phyloP scores from a whole-genome alignment of 2,888 invertebrate species.

The Hetaerina titia region DNA sequence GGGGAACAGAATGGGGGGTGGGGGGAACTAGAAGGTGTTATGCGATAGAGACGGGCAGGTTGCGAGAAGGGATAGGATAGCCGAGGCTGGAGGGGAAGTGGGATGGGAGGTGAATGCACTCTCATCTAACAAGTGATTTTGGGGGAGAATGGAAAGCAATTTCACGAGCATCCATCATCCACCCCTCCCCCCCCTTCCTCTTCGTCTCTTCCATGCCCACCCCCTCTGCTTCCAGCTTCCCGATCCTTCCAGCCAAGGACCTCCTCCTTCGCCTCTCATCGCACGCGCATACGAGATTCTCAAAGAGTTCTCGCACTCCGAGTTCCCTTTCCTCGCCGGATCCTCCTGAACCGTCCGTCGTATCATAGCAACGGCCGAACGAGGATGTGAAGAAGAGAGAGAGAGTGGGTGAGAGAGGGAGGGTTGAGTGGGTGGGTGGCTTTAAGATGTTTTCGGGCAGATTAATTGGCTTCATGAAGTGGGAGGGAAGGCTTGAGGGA shows the following conservation, averaged over 20 bases:
- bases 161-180: constrained; percentile 57
- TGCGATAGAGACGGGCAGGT: background rate
- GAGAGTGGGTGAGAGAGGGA: background rate
- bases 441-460: background rate
- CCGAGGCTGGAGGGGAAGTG: background rate
- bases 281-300: background rate
- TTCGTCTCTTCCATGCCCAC: background rate
- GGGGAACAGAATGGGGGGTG: background rate
- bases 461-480: background rate
- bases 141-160: constrained; percentile 52
- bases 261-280: background rate
- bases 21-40: constrained; percentile 11
- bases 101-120: constrained; percentile 58
- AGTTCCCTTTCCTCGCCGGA: background rate
- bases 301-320: background rate
- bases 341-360: background rate
- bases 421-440: background rate
- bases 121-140: constrained; percentile 52
- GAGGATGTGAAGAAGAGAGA: background rate
- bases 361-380: background rate
- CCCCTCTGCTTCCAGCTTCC: background rate
- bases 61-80: background rate
- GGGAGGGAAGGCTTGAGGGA: background rate
- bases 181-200: constrained; percentile 3
- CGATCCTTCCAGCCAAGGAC: background rate